phyloP scores from a whole-genome alignment of 2,797 vertebrate genomes.

The Microctenopoma stevenorrisi region DNA sequence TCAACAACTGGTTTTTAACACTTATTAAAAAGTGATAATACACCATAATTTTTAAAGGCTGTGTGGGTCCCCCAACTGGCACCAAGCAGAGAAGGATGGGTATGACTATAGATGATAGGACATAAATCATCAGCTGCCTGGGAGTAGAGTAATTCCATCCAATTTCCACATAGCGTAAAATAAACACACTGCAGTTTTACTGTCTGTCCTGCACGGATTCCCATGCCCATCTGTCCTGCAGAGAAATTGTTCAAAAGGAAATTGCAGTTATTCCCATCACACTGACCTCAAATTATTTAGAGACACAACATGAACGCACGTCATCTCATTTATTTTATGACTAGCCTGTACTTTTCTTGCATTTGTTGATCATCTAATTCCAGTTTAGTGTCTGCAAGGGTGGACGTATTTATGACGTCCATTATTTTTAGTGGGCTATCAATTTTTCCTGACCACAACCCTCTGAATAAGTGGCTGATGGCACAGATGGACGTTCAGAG shows the following conservation, averaged over 20 bases:
- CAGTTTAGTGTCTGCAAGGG: background rate
- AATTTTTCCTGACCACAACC: background rate
- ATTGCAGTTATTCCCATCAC: slow-evolving; percentile 5
- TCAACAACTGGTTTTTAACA: too few species aligned
- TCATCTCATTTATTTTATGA: background rate
- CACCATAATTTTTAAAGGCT: too few species aligned
- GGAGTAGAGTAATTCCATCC: background rate
- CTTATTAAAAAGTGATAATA: too few species aligned
- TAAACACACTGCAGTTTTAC: background rate
- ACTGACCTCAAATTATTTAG: slow-evolving; percentile 3
- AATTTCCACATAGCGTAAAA: background rate
- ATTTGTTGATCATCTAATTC: slow-evolving; percentile 3
- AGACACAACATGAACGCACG: background rate
- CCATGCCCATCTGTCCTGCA: slow-evolving; percentile 2
- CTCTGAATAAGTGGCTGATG: slow-evolving; percentile 14
- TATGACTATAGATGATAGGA: background rate
- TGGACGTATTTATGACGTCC: background rate
- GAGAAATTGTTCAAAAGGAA: background rate
- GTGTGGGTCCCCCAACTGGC: background rate
- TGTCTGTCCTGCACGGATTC: background rate
- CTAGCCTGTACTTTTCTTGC: background rate
- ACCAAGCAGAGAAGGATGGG: background rate
- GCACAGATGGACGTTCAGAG: background rate
- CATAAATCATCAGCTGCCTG: background rate
- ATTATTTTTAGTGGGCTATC: background rate